Evolutionary conservation across 2,113 vertebrate species (phyloP).

Genomic region (Morone saxatilis): DNA sequence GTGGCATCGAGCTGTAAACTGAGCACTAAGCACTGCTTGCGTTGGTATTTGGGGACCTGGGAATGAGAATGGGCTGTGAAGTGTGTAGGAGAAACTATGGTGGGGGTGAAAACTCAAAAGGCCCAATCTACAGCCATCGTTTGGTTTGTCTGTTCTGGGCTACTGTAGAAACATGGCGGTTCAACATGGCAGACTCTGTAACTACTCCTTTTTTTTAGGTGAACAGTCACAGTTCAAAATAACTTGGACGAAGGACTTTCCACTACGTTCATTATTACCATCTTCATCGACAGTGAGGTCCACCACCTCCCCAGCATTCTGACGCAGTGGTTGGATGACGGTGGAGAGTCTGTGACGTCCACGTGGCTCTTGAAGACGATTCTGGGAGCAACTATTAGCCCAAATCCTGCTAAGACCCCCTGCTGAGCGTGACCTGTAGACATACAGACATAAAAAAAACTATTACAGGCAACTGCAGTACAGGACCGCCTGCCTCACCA

Average conservation of each 20-base stretch:
- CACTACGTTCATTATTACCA: constrained; percentile 82
- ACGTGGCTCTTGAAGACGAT: constrained; percentile 89
- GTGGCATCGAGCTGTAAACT: too few relatives aligned
- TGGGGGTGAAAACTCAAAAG: too few relatives aligned
- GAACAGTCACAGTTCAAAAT: constrained; percentile 1
- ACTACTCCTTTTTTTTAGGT: too few relatives aligned
- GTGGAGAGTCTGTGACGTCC: constrained; percentile 94
- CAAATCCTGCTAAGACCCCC: constrained; percentile 92
- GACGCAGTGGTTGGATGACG: constrained; percentile 96
- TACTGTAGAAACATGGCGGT: too few relatives aligned
- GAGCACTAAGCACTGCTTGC: too few relatives aligned
- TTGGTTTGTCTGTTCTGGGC: too few relatives aligned
- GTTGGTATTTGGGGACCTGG: too few relatives aligned
- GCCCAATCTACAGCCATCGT: too few relatives aligned
- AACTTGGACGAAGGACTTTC: background rate
- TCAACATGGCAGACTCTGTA: too few relatives aligned
- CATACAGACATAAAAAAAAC: constrained; percentile 35
- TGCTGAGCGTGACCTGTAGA: constrained; percentile 90
- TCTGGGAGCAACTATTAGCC: constrained; percentile 91
- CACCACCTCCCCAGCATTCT: constrained; percentile 95
- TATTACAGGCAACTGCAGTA: constrained; percentile 12
- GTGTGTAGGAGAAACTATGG: too few relatives aligned
- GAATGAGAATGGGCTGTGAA: too few relatives aligned
- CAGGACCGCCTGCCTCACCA: background rate
- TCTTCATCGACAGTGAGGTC: constrained; percentile 99